Evolutionary conservation across 1,140 invertebrate genomes (phyloP).

Genomic region (Delia radicum): DNA sequence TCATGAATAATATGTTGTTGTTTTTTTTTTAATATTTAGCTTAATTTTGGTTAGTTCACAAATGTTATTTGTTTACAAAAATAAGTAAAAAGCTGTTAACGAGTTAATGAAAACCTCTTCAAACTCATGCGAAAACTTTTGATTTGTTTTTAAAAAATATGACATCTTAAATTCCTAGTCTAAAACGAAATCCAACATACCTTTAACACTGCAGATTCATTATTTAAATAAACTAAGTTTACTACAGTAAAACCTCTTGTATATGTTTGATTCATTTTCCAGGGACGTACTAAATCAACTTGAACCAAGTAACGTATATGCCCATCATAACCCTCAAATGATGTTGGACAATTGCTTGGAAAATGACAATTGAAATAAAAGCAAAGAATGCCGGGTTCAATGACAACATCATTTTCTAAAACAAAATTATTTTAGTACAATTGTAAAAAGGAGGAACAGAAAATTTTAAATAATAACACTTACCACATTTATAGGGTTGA

Average conservation of each 20-base stretch:
- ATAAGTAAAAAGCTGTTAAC: no score
- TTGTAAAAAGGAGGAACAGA: not conserved
- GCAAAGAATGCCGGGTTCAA: slow-evolving; percentile 57
- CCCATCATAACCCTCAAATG: slow-evolving; percentile 71
- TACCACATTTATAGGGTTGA: slow-evolving; percentile 38
- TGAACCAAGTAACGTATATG: slow-evolving; percentile 68
- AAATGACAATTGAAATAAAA: slow-evolving; percentile 63
- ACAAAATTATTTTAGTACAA: not conserved
- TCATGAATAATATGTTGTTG: no score
- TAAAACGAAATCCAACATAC: slow-evolving; percentile 25
- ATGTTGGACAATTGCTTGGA: slow-evolving; percentile 64
- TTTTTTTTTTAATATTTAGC: no score
- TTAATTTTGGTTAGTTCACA: no score
- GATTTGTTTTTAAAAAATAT: no score
- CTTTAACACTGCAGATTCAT: slow-evolving; percentile 48
- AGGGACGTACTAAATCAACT: slow-evolving; percentile 68
- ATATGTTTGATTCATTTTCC: slow-evolving; percentile 72
- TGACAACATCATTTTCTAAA: slow-evolving; percentile 24
- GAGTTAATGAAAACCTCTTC: no score
- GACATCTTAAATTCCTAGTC: no score
- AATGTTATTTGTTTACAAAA: no score
- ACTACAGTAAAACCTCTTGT: slow-evolving; percentile 72
- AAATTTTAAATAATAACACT: not conserved
- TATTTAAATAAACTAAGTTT: slow-evolving; percentile 71
- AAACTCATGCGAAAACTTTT: no score